These are phyloP conservation scores for Meta bourneti DNA, from an alignment of 2,888 invertebrate genomes.

Conservation along the genomic window DNA sequence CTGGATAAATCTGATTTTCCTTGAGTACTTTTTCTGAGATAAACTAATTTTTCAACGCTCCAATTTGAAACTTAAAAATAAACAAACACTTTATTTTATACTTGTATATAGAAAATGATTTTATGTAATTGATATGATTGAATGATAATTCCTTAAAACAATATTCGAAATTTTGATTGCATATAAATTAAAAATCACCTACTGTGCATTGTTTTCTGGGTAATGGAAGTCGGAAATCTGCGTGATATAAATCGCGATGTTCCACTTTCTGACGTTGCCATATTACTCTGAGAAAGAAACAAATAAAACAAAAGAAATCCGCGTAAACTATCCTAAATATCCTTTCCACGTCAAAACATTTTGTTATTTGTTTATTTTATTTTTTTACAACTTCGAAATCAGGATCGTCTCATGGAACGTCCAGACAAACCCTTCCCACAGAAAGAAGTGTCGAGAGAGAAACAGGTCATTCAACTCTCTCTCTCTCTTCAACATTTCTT, in stretches of 20 bases:
- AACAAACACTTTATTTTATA: no score
- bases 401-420: background rate
- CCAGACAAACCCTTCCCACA: slow-evolving; percentile 9
- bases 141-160: no score
- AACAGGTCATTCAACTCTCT: slow-evolving; percentile 36
- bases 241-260: background rate
- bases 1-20: no score
- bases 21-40: no score
- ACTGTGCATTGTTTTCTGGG: no score
- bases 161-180: no score
- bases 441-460: background rate
- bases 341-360: slow-evolving; percentile 3
- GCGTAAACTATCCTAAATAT: slow-evolving; percentile 13
- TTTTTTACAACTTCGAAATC: background rate
- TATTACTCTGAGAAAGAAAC: background rate
- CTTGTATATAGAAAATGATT: no score
- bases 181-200: no score
- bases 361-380: background rate
- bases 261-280: slow-evolving; percentile 8
- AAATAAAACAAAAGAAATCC: slow-evolving; percentile 8
- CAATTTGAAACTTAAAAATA: no score
- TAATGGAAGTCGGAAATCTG: no score
- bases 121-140: no score
- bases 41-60: no score
- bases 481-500: slow-evolving; percentile 12